Evolutionary conservation across 2,797 vertebrate species (phyloP).

Genomic region (Chromobotia macracanthus): DNA sequence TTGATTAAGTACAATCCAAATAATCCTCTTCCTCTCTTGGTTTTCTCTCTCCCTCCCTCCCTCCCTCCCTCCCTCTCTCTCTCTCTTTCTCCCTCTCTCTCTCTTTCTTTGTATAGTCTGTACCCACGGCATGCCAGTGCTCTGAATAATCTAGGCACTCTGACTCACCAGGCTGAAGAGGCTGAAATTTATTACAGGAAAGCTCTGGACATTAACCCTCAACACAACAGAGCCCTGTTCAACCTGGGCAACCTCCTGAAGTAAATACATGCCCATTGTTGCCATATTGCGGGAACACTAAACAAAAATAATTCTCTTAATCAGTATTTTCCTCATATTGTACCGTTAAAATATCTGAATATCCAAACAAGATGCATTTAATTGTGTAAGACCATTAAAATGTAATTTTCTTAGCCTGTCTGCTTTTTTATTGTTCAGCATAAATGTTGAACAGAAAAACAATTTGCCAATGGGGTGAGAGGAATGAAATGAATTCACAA

Average conservation of each 20-base stretch:
- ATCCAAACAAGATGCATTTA: too few relatives aligned
- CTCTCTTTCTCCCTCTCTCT: not conserved
- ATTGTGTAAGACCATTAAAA: too few relatives aligned
- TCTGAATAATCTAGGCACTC: constrained; percentile 93
- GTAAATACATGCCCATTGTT: constrained; percentile 69
- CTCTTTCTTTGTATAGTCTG: constrained; percentile 73
- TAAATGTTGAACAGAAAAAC: too few relatives aligned
- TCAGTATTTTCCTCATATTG: too few relatives aligned
- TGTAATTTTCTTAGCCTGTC: too few relatives aligned
- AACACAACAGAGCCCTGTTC: constrained; percentile 94
- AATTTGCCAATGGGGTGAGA: too few relatives aligned
- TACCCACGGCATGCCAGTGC: constrained; percentile 96
- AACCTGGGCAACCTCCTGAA: constrained; percentile 95
- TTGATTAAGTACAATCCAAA: not conserved
- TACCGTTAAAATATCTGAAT: too few relatives aligned
- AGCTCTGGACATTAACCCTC: constrained; percentile 88
- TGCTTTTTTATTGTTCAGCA: too few relatives aligned
- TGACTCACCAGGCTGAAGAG: constrained; percentile 83
- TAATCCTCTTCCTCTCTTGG: not conserved
- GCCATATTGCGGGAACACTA: not conserved
- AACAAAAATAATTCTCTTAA: not conserved
- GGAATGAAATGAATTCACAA: too few relatives aligned
- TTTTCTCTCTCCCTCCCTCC: not conserved
- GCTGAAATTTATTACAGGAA: constrained; percentile 89
- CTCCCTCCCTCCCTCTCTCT: not conserved